Evolutionary conservation across 2,888 invertebrate species (phyloP).

Genomic region (Bibio marci): DNA sequence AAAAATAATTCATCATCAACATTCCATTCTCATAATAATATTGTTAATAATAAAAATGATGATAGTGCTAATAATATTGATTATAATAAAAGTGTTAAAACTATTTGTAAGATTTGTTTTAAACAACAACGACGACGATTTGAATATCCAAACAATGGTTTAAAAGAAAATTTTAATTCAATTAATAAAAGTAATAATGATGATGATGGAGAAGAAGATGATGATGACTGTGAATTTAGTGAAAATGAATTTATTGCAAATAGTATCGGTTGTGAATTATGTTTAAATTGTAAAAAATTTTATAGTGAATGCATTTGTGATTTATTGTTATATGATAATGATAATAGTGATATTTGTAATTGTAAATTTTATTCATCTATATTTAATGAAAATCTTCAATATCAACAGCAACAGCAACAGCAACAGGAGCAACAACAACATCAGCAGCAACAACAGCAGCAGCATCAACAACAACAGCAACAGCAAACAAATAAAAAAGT

Average conservation of each 20-base stretch:
- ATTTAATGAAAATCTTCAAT: not conserved
- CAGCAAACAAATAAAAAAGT: slow-evolving; percentile 9
- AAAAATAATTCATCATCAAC: no score
- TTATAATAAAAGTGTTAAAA: no score
- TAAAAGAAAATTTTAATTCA: slow-evolving; percentile 9
- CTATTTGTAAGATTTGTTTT: not conserved
- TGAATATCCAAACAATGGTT: slow-evolving; percentile 12
- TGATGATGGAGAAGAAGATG: slow-evolving; percentile 15
- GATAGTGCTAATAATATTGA: no score
- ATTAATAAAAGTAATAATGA: slow-evolving; percentile 6
- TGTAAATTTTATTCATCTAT: not conserved
- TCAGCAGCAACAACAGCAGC: not conserved
- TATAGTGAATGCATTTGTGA: slow-evolving; percentile 13
- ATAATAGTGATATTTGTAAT: no score
- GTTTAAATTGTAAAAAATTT: slow-evolving; percentile 16
- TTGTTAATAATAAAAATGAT: no score
- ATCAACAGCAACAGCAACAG: not conserved
- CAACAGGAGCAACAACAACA: not conserved
- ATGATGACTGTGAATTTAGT: slow-evolving; percentile 13
- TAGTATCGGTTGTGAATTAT: slow-evolving; percentile 12
- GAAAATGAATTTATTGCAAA: slow-evolving; percentile 16
- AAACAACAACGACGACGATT: slow-evolving; percentile 7
- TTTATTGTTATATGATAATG: no score
- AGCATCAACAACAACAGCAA: not conserved
- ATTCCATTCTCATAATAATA: no score